phyloP scores from a whole-genome alignment of 2,888 invertebrate genomes.

The Apomyelois bistriatella region DNA sequence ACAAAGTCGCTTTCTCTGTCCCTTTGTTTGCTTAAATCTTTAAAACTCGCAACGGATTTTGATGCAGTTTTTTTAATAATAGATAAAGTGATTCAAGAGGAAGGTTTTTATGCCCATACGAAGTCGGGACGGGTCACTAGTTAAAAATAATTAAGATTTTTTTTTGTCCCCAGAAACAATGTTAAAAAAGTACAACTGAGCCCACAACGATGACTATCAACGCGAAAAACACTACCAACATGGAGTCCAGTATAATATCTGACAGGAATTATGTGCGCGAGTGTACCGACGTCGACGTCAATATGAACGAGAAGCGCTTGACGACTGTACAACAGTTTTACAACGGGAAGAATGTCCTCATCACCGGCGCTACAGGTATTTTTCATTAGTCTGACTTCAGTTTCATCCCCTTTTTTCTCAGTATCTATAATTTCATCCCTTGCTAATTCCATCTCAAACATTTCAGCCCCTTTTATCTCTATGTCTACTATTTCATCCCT shows the following conservation, averaged over 20 bases:
- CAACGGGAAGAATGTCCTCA: slow-evolving; percentile 76
- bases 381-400: too few species aligned
- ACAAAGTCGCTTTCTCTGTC: too few species aligned
- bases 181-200: not conserved
- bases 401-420: slow-evolving; percentile 5
- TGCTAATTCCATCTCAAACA: not conserved
- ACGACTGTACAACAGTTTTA: slow-evolving; percentile 80
- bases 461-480: not conserved
- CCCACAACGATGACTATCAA: slow-evolving; percentile 5
- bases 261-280: slow-evolving; percentile 10
- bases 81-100: too few species aligned
- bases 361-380: slow-evolving; percentile 83
- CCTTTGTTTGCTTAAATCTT: too few species aligned
- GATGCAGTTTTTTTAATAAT: too few species aligned
- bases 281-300: slow-evolving; percentile 27
- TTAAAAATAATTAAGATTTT: not conserved
- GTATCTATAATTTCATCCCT: too few species aligned
- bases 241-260: slow-evolving; percentile 2
- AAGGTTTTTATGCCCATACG: too few species aligned
- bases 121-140: too few species aligned
- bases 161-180: slow-evolving; percentile 3
- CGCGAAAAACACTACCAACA: slow-evolving; percentile 13
- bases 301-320: slow-evolving; percentile 38
- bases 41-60: too few species aligned
- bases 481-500: too few species aligned